These are phyloP conservation scores for Rhyacichthys aspro DNA, from an alignment of 2,797 vertebrate species.

Conservation along the genomic window DNA sequence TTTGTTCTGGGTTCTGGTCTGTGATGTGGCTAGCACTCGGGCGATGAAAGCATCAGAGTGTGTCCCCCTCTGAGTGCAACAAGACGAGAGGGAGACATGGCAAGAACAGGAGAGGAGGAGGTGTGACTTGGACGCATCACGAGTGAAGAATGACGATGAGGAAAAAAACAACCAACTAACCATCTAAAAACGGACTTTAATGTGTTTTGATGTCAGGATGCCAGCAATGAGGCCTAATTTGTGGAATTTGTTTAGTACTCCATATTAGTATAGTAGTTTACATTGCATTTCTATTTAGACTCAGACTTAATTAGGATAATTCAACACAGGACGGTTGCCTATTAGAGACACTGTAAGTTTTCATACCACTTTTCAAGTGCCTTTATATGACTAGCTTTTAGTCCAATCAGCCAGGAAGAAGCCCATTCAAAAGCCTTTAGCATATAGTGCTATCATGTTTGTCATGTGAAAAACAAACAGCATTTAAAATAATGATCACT, in stretches of 20 bases:
- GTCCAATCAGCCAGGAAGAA: background rate
- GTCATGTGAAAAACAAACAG: background rate
- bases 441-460: background rate
- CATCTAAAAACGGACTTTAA: slow-evolving; percentile 22
- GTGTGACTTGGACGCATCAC: slow-evolving; percentile 29
- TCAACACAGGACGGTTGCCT: slow-evolving; percentile 31
- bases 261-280: slow-evolving; percentile 40
- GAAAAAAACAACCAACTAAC: slow-evolving; percentile 1
- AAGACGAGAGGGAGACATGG: slow-evolving; percentile 21
- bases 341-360: slow-evolving; percentile 15
- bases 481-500: slow-evolving; percentile 1
- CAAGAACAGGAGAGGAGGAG: slow-evolving; percentile 19
- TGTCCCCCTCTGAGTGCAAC: slow-evolving; percentile 35
- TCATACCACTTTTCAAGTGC: slow-evolving; percentile 2
- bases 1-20: slow-evolving; percentile 59
- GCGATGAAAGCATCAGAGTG: slow-evolving; percentile 32
- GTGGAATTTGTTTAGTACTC: slow-evolving; percentile 17
- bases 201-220: slow-evolving; percentile 10
- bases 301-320: slow-evolving; percentile 54
- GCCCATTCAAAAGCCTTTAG: slow-evolving; percentile 1
- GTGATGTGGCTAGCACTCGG: slow-evolving; percentile 32
- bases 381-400: slow-evolving; percentile 6
- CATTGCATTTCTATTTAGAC: slow-evolving; percentile 37
- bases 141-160: slow-evolving; percentile 25
- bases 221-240: slow-evolving; percentile 42